A percentile compares a stretch with the other conserved stretches of the same genome.
Evolutionary conservation across 2,888 invertebrate genomes (phyloP).

Genomic region (Megalurothrips usitatus): DNA sequence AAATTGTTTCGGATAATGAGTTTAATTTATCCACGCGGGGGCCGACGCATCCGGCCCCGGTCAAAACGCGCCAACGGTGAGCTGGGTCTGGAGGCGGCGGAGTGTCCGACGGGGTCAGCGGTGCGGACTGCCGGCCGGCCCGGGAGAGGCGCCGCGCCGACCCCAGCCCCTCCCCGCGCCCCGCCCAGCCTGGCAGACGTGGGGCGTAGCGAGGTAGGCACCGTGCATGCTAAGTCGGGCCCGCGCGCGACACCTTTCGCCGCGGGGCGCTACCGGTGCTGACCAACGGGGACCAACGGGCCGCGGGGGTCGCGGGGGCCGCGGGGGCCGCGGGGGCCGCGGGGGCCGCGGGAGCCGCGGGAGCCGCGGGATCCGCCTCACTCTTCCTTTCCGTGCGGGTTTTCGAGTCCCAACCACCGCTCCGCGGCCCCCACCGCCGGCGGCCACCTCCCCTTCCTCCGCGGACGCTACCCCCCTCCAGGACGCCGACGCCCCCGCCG

Average conservation of each 20-base stretch:
- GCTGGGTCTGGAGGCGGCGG: too few species aligned
- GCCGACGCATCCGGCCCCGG: too few species aligned
- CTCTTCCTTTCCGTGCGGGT: slow-evolving; percentile 43
- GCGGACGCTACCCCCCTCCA: not conserved
- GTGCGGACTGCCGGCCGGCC: too few species aligned
- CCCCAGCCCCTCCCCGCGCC: too few species aligned
- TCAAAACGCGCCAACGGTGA: too few species aligned
- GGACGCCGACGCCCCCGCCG: slow-evolving; percentile 21
- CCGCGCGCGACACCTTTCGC: not conserved
- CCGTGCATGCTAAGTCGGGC: slow-evolving; percentile 27
- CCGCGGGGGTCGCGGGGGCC: not conserved
- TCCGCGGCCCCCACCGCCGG: not conserved
- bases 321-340: not conserved
- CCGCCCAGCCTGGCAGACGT: not conserved
- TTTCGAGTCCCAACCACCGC: not conserved
- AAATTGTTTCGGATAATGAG: too few species aligned
- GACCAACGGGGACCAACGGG: not conserved
- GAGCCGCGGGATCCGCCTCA: slow-evolving; percentile 39
- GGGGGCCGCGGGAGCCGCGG: not conserved
- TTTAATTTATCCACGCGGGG: too few species aligned
- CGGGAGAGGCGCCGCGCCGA: too few species aligned
- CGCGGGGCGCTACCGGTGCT: not conserved
- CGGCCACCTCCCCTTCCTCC: not conserved
- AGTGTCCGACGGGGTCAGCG: too few species aligned
- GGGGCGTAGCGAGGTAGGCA: slow-evolving; percentile 27